Conservation (phyloP, 2,113 vertebrate genomes). For the Ailurus styani region DNA sequence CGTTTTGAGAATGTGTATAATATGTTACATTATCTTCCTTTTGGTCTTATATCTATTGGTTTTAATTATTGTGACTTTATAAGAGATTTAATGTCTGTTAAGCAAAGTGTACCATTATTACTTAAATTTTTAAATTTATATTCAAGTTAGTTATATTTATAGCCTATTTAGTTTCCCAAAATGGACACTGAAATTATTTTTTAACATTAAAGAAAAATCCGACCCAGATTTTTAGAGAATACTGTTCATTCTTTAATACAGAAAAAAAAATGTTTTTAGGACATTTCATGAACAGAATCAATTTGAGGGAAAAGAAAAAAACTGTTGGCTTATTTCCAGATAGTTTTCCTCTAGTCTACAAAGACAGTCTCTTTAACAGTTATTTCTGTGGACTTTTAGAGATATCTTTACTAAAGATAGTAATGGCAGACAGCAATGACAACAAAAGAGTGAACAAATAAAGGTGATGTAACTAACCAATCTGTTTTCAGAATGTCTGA, state of each 20-base stretch:
- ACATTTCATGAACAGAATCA: not conserved
- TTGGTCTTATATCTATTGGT: not conserved
- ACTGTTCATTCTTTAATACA: not conserved
- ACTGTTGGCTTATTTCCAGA: not conserved
- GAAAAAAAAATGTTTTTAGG: not conserved
- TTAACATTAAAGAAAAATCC: not conserved
- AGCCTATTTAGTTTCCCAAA: not conserved
- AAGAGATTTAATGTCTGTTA: not conserved
- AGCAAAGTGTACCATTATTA: not conserved
- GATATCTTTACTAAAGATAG: no score
- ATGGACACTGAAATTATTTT: not conserved
- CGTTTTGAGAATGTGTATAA: not conserved
- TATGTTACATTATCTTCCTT: not conserved
- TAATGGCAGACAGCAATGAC: not conserved
- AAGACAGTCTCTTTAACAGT: not conserved
- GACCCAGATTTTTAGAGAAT: not conserved
- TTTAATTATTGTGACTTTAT: not conserved
- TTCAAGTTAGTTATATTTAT: not conserved
- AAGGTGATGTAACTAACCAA: not conserved
- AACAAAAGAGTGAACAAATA: not conserved
- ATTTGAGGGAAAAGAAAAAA: not conserved
- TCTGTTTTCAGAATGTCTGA: not conserved
- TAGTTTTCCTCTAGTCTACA: not conserved
- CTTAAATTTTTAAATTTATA: not conserved
- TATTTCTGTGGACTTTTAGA: not conserved